Evolutionary conservation across 1,140 invertebrate species (phyloP).

Genomic region (Drosophila elegans): DNA sequence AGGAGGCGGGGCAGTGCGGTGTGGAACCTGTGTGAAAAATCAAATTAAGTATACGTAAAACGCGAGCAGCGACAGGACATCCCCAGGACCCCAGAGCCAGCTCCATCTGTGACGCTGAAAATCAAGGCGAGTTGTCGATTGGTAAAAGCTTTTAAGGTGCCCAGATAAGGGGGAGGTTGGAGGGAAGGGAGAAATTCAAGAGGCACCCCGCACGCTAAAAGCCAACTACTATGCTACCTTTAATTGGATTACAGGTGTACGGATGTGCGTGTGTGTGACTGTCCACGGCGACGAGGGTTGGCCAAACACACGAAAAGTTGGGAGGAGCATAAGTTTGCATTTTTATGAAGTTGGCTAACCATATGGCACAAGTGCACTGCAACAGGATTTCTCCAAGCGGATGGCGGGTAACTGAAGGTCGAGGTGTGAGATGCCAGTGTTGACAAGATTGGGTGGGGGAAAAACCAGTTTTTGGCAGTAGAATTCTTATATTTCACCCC

Average conservation of each 20-base stretch:
- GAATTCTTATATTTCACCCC: too few species aligned
- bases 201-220: conserved; percentile 72
- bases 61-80: conserved; percentile 61
- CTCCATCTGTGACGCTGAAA: conserved; percentile 59
- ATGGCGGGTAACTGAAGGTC: conserved; percentile 14
- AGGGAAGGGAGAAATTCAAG: conserved; percentile 8
- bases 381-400: not conserved
- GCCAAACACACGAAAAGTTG: conserved; percentile 64
- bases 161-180: conserved; percentile 51
- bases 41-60: conserved; percentile 83
- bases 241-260: conserved; percentile 82
- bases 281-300: conserved; percentile 43
- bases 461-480: not conserved
- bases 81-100: conserved; percentile 23
- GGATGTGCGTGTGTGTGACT: conserved; percentile 46
- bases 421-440: conserved; percentile 19
- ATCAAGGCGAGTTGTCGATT: conserved; percentile 82
- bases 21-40: conserved; percentile 72
- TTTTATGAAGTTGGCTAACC: conserved; percentile 77
- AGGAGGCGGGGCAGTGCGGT: not conserved
- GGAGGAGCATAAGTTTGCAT: conserved; percentile 81
- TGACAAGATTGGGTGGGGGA: conserved; percentile 8
- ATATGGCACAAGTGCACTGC: conserved; percentile 47
- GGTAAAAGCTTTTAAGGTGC: conserved; percentile 82
- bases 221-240: conserved; percentile 81